A percentile compares a stretch with the other conserved stretches of the same genome.
Conservation (phyloP, 1,140 invertebrate species). For the Penaeus chinensis region DNA sequence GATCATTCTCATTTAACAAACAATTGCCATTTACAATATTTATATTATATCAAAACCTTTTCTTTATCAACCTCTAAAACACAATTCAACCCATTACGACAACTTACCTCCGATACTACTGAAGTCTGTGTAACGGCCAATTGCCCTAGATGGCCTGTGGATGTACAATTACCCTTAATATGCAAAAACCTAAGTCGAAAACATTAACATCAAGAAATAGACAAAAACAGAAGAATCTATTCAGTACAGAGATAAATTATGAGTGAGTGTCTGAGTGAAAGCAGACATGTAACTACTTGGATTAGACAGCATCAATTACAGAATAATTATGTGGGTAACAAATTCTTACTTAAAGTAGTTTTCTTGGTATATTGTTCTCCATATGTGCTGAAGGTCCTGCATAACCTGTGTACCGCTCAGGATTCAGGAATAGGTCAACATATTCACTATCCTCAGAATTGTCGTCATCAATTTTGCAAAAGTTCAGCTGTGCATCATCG, state of each 20-base stretch:
- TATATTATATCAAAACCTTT: no score
- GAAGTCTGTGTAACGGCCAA: slow-evolving; percentile 73
- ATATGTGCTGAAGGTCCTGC: slow-evolving; percentile 91
- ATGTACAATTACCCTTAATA: slow-evolving; percentile 54
- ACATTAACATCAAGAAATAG: background rate
- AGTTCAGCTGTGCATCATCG: slow-evolving; percentile 90
- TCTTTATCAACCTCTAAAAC: slow-evolving; percentile 7
- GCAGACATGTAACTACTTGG: background rate
- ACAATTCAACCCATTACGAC: background rate
- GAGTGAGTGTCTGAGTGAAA: background rate
- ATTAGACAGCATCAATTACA: background rate
- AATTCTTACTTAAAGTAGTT: slow-evolving; percentile 90
- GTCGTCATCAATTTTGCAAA: slow-evolving; percentile 89
- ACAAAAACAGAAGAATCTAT: background rate
- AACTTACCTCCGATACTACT: slow-evolving; percentile 66
- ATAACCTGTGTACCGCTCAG: slow-evolving; percentile 97
- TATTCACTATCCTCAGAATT: slow-evolving; percentile 81
- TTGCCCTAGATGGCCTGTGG: slow-evolving; percentile 72
- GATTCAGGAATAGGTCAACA: slow-evolving; percentile 95
- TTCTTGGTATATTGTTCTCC: slow-evolving; percentile 97
- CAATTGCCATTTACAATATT: no score
- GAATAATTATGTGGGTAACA: background rate
- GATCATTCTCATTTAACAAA: no score
- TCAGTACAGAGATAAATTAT: background rate
- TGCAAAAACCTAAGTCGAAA: background rate